These are phyloP conservation scores for Sphenodon punctatus DNA, from an alignment of 2,797 vertebrate species.

Conservation along the genomic window DNA sequence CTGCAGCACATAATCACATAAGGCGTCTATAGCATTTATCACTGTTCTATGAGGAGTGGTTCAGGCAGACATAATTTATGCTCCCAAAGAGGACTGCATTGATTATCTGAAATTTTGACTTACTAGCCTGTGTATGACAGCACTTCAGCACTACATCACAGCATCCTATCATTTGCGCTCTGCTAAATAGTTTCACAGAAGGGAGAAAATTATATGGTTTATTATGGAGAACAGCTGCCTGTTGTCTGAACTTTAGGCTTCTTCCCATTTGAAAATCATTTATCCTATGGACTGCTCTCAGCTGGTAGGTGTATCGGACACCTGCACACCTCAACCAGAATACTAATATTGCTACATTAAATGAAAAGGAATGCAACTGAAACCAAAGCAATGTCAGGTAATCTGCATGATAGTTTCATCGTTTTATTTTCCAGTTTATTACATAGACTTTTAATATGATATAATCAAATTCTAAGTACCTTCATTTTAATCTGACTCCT, in stretches of 20 bases:
- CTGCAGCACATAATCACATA: neutral
- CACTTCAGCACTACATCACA: neutral
- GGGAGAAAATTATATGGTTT: neutral
- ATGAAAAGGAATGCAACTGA: neutral
- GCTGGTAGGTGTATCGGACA: neutral
- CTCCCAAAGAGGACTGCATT: fast-evolving
- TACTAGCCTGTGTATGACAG: neutral
- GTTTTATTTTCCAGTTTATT: neutral
- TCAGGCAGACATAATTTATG: neutral
- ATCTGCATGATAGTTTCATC: neutral
- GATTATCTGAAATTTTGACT: neutral
- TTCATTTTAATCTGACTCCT: no score
- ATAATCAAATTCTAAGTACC: no score
- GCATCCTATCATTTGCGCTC: neutral
- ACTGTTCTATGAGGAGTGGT: neutral
- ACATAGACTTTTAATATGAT: no score
- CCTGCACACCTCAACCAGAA: neutral
- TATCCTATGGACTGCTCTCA: neutral
- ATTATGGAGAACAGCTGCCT: neutral
- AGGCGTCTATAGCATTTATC: fast-evolving
- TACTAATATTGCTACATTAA: neutral
- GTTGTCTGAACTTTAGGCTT: neutral
- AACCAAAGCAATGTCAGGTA: neutral
- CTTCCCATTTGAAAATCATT: neutral
- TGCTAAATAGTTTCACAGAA: neutral